Evolutionary conservation across 2,888 invertebrate genomes (phyloP), one percentile per base, ranked within the genome.

Genomic region (Diaprepes abbreviatus): DNA sequence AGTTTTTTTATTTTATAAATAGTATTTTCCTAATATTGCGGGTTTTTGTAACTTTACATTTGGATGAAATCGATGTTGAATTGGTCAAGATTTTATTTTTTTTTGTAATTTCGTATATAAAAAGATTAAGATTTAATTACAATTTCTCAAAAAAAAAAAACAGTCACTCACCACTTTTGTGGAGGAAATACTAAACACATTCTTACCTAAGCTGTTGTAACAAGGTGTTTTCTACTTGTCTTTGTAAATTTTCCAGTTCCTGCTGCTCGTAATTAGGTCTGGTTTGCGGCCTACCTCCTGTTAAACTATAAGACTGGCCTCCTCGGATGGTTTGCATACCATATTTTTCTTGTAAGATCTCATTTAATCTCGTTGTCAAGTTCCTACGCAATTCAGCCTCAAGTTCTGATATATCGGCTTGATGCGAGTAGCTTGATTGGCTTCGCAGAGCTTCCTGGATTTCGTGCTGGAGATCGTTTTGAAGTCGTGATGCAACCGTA

Each of bases 301-400:
- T 38, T 28, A 81, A 73, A 3, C 77, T 73, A 50, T 82, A 82
- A 1, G 80, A 79, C 5, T 75, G 72, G 4, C 80, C 81, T 14
- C 78, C 74, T 36, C 77, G 70, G 19, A 80, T 73, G 33, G 74
- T 73, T 60, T 80, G 79, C 52, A 74, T 74, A 3, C 80, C 80
- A 40, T 78, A 80, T 59, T 76, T 77, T 28, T 73, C 74, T 10
- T 75, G 64, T n/a, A 83, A 69, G 43, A 80, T 79, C 9, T 80
- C 76, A 64, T 83, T 79, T 10, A 83, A 60, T 67, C 80, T 76
- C 35, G 78, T 74, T 0, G 82, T 80, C 17, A 84, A 63, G 68
- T 83, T 84, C n/a, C 77, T 74, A 43, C 75, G 77, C 17, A 84
- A 70, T 71, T 83, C 80, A 40, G 77, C 74, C 73, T 84, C 83